Conservation (phyloP, 2,888 invertebrate genomes). For the Meliscaeva auricollis region DNA sequence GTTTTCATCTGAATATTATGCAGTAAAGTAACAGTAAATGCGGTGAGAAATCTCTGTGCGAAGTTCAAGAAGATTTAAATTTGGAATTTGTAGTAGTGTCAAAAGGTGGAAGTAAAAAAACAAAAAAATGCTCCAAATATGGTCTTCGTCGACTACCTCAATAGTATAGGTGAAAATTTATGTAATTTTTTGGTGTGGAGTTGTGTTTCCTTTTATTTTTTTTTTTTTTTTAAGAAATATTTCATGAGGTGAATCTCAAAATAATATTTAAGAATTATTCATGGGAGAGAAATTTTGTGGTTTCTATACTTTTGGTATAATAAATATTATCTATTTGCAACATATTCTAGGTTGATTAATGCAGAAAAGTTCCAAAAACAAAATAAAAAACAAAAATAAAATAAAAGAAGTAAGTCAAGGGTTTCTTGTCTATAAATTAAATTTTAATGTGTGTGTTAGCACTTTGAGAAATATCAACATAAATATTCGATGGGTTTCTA, state of each 20-base stretch:
- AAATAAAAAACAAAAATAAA: not conserved
- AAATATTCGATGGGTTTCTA: not conserved
- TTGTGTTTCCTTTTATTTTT: too few relatives aligned
- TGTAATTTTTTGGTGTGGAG: constrained; percentile 7
- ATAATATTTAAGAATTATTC: constrained; percentile 32
- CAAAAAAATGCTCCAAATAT: constrained; percentile 10
- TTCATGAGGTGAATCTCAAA: not conserved
- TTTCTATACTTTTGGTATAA: not conserved
- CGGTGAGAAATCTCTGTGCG: constrained; percentile 57
- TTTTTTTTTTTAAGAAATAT: not conserved
- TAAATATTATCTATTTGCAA: constrained; percentile 35
- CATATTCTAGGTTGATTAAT: constrained; percentile 39
- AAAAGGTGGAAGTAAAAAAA: not conserved
- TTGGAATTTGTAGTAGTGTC: constrained; percentile 52
- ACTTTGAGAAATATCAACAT: constrained; percentile 13
- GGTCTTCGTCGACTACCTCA: constrained; percentile 6
- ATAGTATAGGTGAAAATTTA: constrained; percentile 55
- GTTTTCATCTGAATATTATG: constrained; percentile 58
- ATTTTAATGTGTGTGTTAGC: constrained; percentile 1
- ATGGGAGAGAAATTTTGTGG: not conserved
- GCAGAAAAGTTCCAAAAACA: constrained; percentile 3
- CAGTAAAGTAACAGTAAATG: constrained; percentile 53
- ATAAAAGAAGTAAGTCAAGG: constrained; percentile 8
- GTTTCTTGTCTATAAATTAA: constrained; percentile 28
- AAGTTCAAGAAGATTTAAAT: constrained; percentile 51